Evolutionary conservation across 2,113 vertebrate genomes (phyloP), one percentile per base, ranked within the genome.

Genomic region (Chloroceryle aenea): DNA sequence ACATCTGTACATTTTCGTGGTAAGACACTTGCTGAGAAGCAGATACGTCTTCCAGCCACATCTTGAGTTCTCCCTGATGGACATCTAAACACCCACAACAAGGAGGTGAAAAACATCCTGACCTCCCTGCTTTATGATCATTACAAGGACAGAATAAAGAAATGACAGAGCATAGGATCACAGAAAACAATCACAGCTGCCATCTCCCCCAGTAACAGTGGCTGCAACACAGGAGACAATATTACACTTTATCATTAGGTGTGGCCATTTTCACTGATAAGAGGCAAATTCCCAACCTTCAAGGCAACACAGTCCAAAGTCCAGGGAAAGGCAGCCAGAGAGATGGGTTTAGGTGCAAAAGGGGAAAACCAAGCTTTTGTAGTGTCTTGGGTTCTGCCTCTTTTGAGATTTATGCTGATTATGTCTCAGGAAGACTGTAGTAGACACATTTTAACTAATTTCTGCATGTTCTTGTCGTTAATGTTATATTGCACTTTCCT

Each of bases 351-450:
- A 48, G 18, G 36, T 53, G n/a, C 12, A 62, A 69, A 87, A 58
- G 3, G 16, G n/a, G 7, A 30, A 77, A 71, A 30, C 0, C 2
- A 55, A 64, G 4, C 0, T 14, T 56, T 92, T 84, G 85, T 19
- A 34, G 4, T 42, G 6, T 26, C 42, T 53, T 66, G 36, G 16
- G 15, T 94, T 77, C 55, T 45, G 22, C 6, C 6, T 74, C 16
- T 14, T 89, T 58, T 32, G 22, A 87, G 25, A 32, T 26, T 42
- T 76, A 34, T 62, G 45, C 22, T 40, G 53, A n/a, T 48, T 64
- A 66, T 6, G 8, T n/a, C 21, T 55, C 64, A 81, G 34, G 59
- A 61, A 8, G 19, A 59, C 13, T 18, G 12, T 15, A 9, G 50
- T 23, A 74, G 21, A 53, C 36, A 72, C 0, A 4, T 40, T 73